Percentiles rank a stretch among this genome's conserved stretches.
Conservation (phyloP, 2,888 invertebrate species). For the Lasioglossum lativentre region DNA sequence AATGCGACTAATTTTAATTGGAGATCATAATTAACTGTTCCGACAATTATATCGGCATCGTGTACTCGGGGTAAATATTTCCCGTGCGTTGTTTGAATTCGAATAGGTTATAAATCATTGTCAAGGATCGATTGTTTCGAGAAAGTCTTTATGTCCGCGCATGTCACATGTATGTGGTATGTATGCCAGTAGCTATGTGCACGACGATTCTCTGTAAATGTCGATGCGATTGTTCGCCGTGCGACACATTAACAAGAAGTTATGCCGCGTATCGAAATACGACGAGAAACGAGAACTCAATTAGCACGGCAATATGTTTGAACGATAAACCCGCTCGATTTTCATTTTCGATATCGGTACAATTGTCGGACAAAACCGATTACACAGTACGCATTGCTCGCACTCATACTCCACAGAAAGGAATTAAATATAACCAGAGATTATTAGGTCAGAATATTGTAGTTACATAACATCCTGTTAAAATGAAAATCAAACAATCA, state of each 20-base stretch:
- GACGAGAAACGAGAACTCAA: conserved; percentile 48
- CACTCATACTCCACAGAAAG: not conserved
- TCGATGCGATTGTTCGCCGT: conserved; percentile 46
- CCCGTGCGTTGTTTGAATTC: conserved; percentile 39
- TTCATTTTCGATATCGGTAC: conserved; percentile 9
- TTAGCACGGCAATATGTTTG: conserved; percentile 46
- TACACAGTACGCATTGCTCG: not conserved
- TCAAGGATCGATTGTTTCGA: conserved; percentile 37
- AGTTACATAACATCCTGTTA: not conserved
- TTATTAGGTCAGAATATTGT: not conserved
- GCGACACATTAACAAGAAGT: conserved; percentile 34
- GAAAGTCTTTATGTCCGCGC: conserved; percentile 16
- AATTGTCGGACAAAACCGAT: not conserved
- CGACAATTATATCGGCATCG: not conserved
- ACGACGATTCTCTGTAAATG: not conserved
- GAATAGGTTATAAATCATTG: conserved; percentile 51
- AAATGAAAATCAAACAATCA: too few species aligned
- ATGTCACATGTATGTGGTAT: too few species aligned
- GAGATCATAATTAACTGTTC: conserved; percentile 18
- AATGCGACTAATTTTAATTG: conserved; percentile 1
- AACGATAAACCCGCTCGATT: conserved; percentile 24
- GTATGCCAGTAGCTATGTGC: not conserved
- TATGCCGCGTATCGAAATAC: conserved; percentile 44
- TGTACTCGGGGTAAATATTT: conserved; percentile 29
- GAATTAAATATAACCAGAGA: not conserved